A percentile compares a stretch with the other conserved stretches of the same genome.
phyloP scores from a whole-genome alignment of 2,113 vertebrate genomes.

The Agapornis roseicollis region DNA sequence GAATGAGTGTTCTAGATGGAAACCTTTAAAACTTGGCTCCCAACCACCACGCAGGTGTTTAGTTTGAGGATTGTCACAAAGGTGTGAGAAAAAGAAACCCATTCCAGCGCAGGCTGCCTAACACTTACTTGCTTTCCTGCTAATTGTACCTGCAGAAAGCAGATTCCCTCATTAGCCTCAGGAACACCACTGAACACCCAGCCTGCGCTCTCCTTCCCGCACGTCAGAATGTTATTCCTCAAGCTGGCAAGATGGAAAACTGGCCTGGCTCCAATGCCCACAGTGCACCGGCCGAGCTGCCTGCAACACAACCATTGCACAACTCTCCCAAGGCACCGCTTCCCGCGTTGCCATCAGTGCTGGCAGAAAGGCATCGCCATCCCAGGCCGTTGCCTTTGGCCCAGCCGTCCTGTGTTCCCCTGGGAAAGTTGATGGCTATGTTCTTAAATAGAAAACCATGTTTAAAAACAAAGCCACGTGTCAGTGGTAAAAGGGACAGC shows the following conservation, averaged over 20 bases:
- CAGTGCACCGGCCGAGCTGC: neutral
- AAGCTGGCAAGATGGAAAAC: neutral
- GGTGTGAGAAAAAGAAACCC: constrained; percentile 3
- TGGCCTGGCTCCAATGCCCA: neutral
- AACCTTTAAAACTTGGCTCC: neutral
- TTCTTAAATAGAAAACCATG: neutral
- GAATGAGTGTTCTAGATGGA: neutral
- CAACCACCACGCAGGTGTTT: neutral
- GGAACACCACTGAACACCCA: neutral
- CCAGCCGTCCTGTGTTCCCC: neutral
- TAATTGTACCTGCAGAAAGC: neutral
- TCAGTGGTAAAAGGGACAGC: neutral
- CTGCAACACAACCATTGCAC: neutral
- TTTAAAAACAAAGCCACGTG: neutral
- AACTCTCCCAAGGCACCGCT: neutral
- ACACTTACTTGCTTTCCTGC: neutral
- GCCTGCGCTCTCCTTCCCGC: neutral
- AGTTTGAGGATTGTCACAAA: neutral
- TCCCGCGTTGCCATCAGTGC: neutral
- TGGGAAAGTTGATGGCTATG: neutral
- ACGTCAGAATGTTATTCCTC: neutral
- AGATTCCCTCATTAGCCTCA: neutral
- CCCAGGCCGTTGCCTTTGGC: neutral
- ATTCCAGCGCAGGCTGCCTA: neutral
- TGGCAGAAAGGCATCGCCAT: neutral